Evolutionary conservation across 2,797 vertebrate species (phyloP), one percentile per base, ranked within the genome.

Genomic region (Acanthiza pusilla): DNA sequence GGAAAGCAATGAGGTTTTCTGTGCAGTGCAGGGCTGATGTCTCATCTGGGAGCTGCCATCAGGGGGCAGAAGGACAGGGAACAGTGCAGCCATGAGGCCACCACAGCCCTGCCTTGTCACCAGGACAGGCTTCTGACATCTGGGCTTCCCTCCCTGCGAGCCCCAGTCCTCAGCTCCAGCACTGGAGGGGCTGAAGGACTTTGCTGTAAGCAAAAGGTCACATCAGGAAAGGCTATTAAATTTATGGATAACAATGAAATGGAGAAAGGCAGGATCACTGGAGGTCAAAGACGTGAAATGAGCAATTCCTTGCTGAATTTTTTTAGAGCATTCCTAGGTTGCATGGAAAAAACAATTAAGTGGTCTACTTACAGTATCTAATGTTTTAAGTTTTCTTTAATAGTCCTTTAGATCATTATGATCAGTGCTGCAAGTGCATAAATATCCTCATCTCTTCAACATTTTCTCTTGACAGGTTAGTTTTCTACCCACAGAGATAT

Each of bases 401-500:
- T 94, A 94, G 93, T 78, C 85, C 78, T 88, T 96, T 94, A 88
- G 50, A 96, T 94, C 88, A 95, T 94, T 88, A 93, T 8, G 22
- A 96, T 89, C 93, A 88, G 73, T 68, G 45, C 81, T 63, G 57
- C 53, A 63, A 88, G 43, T 86, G 60, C 94, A 95, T 97, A 96
- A 97, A 94, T 95, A 96, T 88, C 94, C 79, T 36, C 70, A 84
- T 93, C 76, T 91, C 84, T 85, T 82, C 87, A 91, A 96, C 90
- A 85, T 94, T 95, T 95, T 57, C 70, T 27, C 84, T 73, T 96
- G 97, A 93, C 94, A 96, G 96, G 94, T 88, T 96, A 88, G 94
- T 96, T 97, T 97, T 91, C 89, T 94, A 70, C 85, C 63, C 94
- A 91, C 94, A 89, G 86, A 94, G 90, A 97, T 97, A 97, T 96